phyloP scores from a whole-genome alignment of 2,888 invertebrate species.

The Hipparchia semele region DNA sequence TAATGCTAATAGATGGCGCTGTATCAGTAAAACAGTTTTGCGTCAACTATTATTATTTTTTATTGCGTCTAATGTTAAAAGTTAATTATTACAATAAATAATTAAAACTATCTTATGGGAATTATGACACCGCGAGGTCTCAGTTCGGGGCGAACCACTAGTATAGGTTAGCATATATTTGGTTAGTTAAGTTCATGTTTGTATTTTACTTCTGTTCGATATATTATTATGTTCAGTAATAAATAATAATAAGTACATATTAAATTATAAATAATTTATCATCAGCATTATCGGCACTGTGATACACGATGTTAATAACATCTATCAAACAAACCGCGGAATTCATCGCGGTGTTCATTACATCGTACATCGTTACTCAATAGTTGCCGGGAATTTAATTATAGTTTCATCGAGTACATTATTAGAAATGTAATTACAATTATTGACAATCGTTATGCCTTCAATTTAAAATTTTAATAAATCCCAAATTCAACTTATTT shows the following conservation, averaged over 20 bases:
- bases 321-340: not conserved
- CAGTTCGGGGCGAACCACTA: too few species aligned
- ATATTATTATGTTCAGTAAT: not conserved
- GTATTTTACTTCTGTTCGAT: not conserved
- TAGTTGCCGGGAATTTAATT: not conserved
- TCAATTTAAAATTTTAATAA: not conserved
- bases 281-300: not conserved
- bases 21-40: too few species aligned
- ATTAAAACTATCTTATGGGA: too few species aligned
- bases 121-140: too few species aligned
- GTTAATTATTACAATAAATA: too few species aligned
- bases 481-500: not conserved
- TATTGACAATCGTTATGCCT: not conserved
- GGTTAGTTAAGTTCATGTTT: not conserved
- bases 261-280: not conserved
- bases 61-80: too few species aligned
- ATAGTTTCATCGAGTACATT: not conserved
- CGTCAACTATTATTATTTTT: too few species aligned
- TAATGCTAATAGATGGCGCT: too few species aligned
- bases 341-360: not conserved
- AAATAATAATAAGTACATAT: not conserved
- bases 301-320: not conserved
- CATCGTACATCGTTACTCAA: not conserved
- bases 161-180: too few species aligned
- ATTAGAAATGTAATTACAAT: not conserved